Evolutionary conservation across 2,888 invertebrate species (phyloP), one percentile per base, ranked within the genome.

Genomic region (Gandaritis pyraliata): DNA sequence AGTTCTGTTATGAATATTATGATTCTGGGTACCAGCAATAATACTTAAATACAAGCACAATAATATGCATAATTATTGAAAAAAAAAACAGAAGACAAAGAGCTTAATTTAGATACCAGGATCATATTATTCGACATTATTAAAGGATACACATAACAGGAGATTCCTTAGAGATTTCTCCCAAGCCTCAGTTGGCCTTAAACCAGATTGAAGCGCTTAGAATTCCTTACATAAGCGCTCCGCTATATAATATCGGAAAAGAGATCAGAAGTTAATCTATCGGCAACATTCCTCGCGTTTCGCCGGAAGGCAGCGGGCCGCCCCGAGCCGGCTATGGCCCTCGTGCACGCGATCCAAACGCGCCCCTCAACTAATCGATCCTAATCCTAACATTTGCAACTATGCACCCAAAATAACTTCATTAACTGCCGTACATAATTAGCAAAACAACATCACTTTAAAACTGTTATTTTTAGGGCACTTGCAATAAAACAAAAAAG

Each of bases 181-280:
- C 71, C 76, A 77, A 81, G 83, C 78, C 82, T 78, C 83, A 83
- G 81, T 85, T 86, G 83, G 85, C 80, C 82, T 86, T 84, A 87
- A 87, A 86, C 85, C 85, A 88, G 86, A 90, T 90, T 88, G 90
- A 84, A 87, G 82, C 79, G 87, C 85, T 87, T 88, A 87, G 87
- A 89, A 90, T 90, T 89, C 87, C 89, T 88, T 88, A 88, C 86
- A 88, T 88, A 90, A 88, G 86, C 85, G 82, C 78, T 84, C 78
- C 80, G 87, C 87, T 86, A 87, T 54, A 54, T 90, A 89, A 90
- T 91, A 91, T 91, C 90, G 89, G 88, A 87, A 90, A 91, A 90
- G 90, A 91, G 90, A 91, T 90, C 91, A 91, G 90, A 90, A 91
- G 90, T 91, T 91, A 91, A 91, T 91, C 90, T 91, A 91, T 90